Base-by-base conservation (phyloP, 2,888 invertebrate genomes). In the Standfussiana lucernea region DNA sequence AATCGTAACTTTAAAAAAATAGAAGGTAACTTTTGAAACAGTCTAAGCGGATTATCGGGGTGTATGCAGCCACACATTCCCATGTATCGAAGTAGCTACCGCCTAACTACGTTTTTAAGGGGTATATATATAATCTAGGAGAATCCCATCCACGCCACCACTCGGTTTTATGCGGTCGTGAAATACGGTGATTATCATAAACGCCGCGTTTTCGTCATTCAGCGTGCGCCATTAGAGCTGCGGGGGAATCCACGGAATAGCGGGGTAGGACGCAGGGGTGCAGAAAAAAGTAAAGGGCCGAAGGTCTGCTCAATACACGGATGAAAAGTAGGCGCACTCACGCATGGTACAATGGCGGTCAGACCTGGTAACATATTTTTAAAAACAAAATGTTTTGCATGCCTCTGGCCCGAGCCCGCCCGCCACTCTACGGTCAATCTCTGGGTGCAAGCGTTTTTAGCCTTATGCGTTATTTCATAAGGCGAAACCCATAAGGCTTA, bases 111-210 rank as follows among this genome's bases (percentile, higher is more conserved):
- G 85, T 87, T 88, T 89, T 87, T 78, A 80, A 81, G 73, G 76
- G 66, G 67, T 56, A 84, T 87, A 90, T 56, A 84, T 87, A 90
- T 91, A 90, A 92, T 92, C 85, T 86, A 87, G 87, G 85, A 91
- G 91, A 92, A 92, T 92, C 91, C 90, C 89, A 90, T 90, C 89
- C 89, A 75, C 89, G 88, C 87, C 89, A 87, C 88, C 90, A 88
- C 88, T 91, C 88, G 91, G 89, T 91, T 93, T 94, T 94, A 95
- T 92, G 90, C 88, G 91, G 89, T 93, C 92, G 92, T 93, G 93
- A 94, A 95, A 94, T 95, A 93, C 92, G 89, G 89, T 92, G 93
- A 95, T 95, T 95, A 95, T 94, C 95, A 94, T 95, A 95, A 95
- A 95, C 92, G 93, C 88, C 91, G 90, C 93, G 90, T 93, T 95